Percentiles rank a stretch among this genome's conserved stretches.
These are phyloP conservation scores for Alviniconcha marisindica DNA, from an alignment of 1,140 invertebrate genomes.

Conservation along the genomic window DNA sequence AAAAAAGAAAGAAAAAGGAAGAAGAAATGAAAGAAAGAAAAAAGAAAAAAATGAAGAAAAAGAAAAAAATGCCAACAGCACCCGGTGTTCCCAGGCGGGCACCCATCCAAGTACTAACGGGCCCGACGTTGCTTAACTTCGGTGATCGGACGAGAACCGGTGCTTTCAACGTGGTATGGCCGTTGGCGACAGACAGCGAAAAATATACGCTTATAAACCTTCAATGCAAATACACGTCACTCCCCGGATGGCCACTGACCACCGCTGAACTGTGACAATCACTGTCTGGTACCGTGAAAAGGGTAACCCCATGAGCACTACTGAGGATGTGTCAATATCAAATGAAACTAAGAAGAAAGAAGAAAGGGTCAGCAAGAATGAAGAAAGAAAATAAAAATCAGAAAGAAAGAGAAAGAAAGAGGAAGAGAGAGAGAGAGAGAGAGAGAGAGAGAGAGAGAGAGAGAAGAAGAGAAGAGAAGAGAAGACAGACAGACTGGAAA, in stretches of 20 bases:
- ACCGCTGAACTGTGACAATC: constrained; percentile 84
- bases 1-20: background rate
- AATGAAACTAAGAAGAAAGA: background rate
- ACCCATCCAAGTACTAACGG: no score
- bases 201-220: no score
- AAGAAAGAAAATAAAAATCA: background rate
- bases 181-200: no score
- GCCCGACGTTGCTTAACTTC: no score
- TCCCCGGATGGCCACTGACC: background rate
- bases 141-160: no score
- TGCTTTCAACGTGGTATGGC: no score
- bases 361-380: background rate
- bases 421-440: no score
- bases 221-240: no score
- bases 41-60: background rate
- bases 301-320: constrained; percentile 80
- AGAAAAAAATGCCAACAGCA: no score
- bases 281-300: constrained; percentile 88
- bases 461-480: no score
- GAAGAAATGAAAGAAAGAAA: background rate
- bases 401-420: background rate
- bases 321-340: constrained; percentile 43
- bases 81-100: no score
- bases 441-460: background rate
- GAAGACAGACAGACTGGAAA: no score